Percentiles rank a stretch among this genome's conserved stretches.
Evolutionary conservation across 2,888 invertebrate species (phyloP).

Genomic region (Tetragonula carbonaria): DNA sequence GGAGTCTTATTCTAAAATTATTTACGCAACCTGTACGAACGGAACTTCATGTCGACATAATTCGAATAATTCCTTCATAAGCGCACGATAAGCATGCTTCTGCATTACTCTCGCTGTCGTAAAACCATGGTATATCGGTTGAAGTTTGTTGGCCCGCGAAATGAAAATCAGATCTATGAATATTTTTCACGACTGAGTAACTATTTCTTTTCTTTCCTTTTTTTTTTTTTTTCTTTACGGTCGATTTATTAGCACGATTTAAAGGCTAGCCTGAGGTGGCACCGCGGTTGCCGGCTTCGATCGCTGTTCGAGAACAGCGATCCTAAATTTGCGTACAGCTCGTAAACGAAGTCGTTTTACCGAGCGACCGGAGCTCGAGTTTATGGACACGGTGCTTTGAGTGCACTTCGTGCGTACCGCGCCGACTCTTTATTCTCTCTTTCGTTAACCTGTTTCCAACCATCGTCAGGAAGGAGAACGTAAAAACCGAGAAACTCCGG

Average conservation of each 20-base stretch:
- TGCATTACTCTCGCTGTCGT: not conserved
- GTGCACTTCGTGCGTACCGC: slow-evolving; percentile 18
- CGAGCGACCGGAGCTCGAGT: slow-evolving; percentile 38
- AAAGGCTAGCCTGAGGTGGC: slow-evolving; percentile 20
- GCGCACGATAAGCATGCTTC: slow-evolving; percentile 13
- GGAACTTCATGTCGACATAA: not conserved
- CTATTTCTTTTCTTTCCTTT: slow-evolving; percentile 11
- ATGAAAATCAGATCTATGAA: slow-evolving; percentile 45
- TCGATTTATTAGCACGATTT: slow-evolving; percentile 58
- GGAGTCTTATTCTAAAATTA: not conserved
- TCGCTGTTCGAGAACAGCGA: slow-evolving; percentile 17
- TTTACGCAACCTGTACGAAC: not conserved
- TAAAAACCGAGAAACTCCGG: slow-evolving; percentile 7
- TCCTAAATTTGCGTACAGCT: slow-evolving; percentile 65
- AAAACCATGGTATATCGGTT: not conserved
- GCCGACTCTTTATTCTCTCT: slow-evolving; percentile 32
- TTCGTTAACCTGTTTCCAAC: slow-evolving; percentile 38
- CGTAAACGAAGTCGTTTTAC: slow-evolving; percentile 53
- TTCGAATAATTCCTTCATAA: slow-evolving; percentile 7
- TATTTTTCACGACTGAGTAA: slow-evolving; percentile 32
- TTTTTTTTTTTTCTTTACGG: slow-evolving; percentile 3
- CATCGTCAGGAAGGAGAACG: slow-evolving; percentile 36
- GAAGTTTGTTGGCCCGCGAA: slow-evolving; percentile 22
- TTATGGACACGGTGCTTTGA: slow-evolving; percentile 55
- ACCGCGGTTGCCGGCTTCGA: slow-evolving; percentile 37